Percentiles rank a stretch among this genome's conserved stretches.
phyloP scores from a whole-genome alignment of 2,113 vertebrate genomes.

The Laticauda laticaudata region DNA sequence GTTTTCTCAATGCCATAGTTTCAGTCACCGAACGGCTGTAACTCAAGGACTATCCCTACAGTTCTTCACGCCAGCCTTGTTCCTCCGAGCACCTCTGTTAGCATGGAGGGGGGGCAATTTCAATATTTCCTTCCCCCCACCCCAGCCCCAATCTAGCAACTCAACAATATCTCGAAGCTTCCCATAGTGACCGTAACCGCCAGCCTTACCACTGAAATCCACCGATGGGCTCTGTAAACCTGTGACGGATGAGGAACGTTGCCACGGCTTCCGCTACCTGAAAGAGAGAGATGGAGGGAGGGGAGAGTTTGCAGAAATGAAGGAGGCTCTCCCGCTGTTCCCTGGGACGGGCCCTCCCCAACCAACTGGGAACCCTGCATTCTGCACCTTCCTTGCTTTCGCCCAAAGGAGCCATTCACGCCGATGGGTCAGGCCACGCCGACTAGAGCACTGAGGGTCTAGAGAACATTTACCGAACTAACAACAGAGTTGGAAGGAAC shows the following conservation, averaged over 20 bases:
- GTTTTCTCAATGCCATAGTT: background rate
- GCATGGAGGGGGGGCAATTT: background rate
- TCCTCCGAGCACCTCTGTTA: background rate
- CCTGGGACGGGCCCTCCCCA: background rate
- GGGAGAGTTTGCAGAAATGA: background rate
- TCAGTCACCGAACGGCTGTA: background rate
- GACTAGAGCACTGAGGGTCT: background rate
- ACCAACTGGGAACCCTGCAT: background rate
- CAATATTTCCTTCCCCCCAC: no score
- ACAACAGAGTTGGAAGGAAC: background rate
- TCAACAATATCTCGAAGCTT: background rate
- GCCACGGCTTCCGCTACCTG: conserved; percentile 96
- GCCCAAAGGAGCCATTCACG: background rate
- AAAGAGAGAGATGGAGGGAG: background rate
- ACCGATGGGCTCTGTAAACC: conserved; percentile 93
- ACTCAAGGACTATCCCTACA: background rate
- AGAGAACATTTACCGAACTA: background rate
- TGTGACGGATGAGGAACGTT: conserved; percentile 94
- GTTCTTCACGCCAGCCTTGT: background rate
- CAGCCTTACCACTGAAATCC: conserved; percentile 90
- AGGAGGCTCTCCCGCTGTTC: background rate
- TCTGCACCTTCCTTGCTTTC: background rate
- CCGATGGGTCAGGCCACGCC: fast-evolving
- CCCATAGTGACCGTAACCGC: fast-evolving
- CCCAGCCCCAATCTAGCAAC: background rate